Percentiles rank a stretch among this genome's conserved stretches.
Conservation (phyloP, 30 jellyfish, hydroid and myxozoan genomes). For the Hydractinia symbiolongicarpus region DNA sequence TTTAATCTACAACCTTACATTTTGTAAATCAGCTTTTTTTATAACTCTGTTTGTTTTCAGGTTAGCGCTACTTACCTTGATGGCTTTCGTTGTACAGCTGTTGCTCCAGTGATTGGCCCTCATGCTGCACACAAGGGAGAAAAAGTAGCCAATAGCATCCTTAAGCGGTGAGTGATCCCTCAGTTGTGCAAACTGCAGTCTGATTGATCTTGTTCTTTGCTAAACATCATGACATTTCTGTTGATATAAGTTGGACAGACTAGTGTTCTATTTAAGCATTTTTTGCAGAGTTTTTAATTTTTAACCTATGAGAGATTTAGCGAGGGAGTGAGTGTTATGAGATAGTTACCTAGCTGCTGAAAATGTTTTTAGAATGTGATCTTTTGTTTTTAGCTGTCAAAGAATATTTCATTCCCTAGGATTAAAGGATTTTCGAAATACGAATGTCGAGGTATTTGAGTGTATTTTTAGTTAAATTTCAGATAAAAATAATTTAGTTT, state of each 20-base stretch:
- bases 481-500: neutral
- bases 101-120: conserved; percentile 87
- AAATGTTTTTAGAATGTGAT: too few relatives aligned
- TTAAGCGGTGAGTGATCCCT: conserved; percentile 33
- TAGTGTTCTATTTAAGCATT: too few relatives aligned
- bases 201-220: neutral
- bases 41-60: neutral
- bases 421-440: conserved; percentile 17
- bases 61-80: conserved; percentile 83
- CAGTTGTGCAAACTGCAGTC: neutral
- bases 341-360: too few relatives aligned
- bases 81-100: conserved; percentile 86
- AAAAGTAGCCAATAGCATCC: conserved; percentile 73
- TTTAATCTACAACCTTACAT: too few relatives aligned
- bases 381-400: conserved; percentile 19
- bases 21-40: too few relatives aligned
- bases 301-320: too few relatives aligned
- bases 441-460: conserved; percentile 20
- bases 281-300: too few relatives aligned
- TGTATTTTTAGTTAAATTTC: neutral
- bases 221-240: too few relatives aligned
- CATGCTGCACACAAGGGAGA: conserved; percentile 77
- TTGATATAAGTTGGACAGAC: too few relatives aligned
- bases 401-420: conserved; percentile 16
- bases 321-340: too few relatives aligned